Base-by-base conservation (phyloP, 1,140 invertebrate species). In the Cephus cinctus region DNA sequence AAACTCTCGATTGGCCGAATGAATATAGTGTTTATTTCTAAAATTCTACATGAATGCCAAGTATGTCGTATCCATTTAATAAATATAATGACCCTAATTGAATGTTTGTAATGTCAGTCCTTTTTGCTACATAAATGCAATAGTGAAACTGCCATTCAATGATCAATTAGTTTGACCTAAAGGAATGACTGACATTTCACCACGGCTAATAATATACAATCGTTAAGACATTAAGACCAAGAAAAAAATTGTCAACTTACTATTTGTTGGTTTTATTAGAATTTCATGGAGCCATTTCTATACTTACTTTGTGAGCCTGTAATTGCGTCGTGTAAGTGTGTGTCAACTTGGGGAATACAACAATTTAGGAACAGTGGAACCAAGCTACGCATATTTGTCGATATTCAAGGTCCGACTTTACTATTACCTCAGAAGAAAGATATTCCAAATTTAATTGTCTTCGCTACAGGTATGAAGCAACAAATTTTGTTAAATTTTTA, bases 361-460 rank as follows among this genome's bases (percentile, higher is more conserved):
- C 77, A 81, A 18, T 75, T 90, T 5, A 78, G 84, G 40, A 78
- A 77, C 20, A 81, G 81, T 51, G 81, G 81, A 22, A 82, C 81
- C 0, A 81, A 84, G 57, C 77, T 92, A 31, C 84, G 84, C 43
- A 66, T 92, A 4, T 83, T 83, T 19, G 80, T 92, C 38, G 83
- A 88, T 63, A 80, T 92, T 51, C 83, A 86, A 63, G 84, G 84
- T 23, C 89, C 90, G 25, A 83, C 86, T 0, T 70, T 94, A 14
- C 69, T 92, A 18, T 69, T 94, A 25, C 90, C 90, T 0, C 88
- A 91, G 62, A 88, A 88, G 60, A 85, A 87, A 14, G 85, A 87
- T 42, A 89, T 87, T 4, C 86, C 87, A 0, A 90, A 88, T 69
- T 78, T 90, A n/a, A 69, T 94, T 31, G 81, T 92, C 32, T 71